phyloP scores from a whole-genome alignment of 2,797 vertebrate species.

The Acipenser ruthenus region DNA sequence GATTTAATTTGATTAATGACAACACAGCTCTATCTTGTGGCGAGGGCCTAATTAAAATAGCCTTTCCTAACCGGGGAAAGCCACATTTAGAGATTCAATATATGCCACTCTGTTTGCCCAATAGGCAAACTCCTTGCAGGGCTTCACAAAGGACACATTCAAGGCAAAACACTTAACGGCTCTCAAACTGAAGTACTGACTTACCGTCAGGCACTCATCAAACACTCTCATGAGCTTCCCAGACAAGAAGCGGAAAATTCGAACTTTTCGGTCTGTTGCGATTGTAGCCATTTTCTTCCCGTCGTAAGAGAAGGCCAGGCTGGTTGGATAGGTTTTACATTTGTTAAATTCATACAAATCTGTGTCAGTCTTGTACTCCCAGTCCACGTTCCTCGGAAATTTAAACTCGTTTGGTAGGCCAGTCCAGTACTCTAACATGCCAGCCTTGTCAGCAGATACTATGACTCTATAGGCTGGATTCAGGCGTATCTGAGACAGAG shows the following conservation, averaged over 20 bases:
- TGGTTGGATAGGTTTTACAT: slow-evolving; percentile 85
- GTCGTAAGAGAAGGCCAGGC: slow-evolving; percentile 82
- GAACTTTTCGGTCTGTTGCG: slow-evolving; percentile 87
- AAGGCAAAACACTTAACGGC: no score
- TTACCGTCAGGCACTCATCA: slow-evolving; percentile 89
- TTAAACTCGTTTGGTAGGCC: slow-evolving; percentile 83
- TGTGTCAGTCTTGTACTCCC: slow-evolving; percentile 96
- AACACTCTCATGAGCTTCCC: slow-evolving; percentile 95
- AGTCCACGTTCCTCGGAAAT: slow-evolving; percentile 83
- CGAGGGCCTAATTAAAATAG: no score
- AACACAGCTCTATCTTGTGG: no score
- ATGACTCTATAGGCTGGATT: slow-evolving; percentile 79
- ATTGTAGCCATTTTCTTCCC: slow-evolving; percentile 96
- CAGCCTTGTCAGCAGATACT: slow-evolving; percentile 88
- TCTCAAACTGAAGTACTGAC: slow-evolving; percentile 33
- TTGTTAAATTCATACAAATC: slow-evolving; percentile 97
- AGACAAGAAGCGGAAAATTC: slow-evolving; percentile 91
- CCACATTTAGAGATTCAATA: no score
- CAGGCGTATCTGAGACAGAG: slow-evolving; percentile 82
- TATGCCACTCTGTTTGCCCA: no score
- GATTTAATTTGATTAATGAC: no score
- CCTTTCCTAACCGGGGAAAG: no score
- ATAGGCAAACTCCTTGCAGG: no score
- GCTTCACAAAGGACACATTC: no score
- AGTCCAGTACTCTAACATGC: slow-evolving; percentile 98